Percentiles rank a stretch among this genome's conserved stretches.
Conservation (phyloP, 2,797 vertebrate species). For the Clamator glandarius region DNA sequence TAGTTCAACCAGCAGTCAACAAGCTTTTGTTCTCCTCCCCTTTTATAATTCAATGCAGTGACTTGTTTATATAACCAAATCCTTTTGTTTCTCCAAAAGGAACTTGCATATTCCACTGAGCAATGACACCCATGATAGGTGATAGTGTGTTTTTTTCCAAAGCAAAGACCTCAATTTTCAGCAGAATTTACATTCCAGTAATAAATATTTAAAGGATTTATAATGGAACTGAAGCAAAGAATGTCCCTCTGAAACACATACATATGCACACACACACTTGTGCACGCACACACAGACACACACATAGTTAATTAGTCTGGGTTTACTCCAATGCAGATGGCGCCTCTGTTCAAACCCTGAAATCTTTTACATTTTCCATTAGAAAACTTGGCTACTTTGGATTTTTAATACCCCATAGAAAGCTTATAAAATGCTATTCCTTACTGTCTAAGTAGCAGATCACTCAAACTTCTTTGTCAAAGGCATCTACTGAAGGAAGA, state of each 20-base stretch:
- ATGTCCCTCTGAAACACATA: slow-evolving; percentile 21
- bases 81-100: slow-evolving; percentile 65
- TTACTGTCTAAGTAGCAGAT: slow-evolving; percentile 10
- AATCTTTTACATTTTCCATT: slow-evolving; percentile 10
- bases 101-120: slow-evolving; percentile 57
- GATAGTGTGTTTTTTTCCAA: slow-evolving; percentile 35
- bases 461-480: slow-evolving; percentile 5
- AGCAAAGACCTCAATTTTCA: slow-evolving; percentile 59
- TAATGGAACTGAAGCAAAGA: slow-evolving; percentile 57
- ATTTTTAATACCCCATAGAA: slow-evolving; percentile 37
- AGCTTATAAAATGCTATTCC: not conserved
- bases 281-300: too few species aligned
- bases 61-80: slow-evolving; percentile 65
- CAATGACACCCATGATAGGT: not conserved
- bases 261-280: too few species aligned
- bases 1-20: slow-evolving; percentile 19
- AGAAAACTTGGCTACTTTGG: slow-evolving; percentile 17
- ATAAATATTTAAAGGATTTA: slow-evolving; percentile 78
- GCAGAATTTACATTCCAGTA: slow-evolving; percentile 70
- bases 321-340: not conserved
- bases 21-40: not conserved
- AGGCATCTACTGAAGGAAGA: not conserved
- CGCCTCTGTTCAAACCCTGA: slow-evolving; percentile 10
- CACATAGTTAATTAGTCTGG: not conserved
- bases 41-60: slow-evolving; percentile 26